Conservation (phyloP, 1,140 invertebrate genomes). For the Kradibia gibbosae region DNA sequence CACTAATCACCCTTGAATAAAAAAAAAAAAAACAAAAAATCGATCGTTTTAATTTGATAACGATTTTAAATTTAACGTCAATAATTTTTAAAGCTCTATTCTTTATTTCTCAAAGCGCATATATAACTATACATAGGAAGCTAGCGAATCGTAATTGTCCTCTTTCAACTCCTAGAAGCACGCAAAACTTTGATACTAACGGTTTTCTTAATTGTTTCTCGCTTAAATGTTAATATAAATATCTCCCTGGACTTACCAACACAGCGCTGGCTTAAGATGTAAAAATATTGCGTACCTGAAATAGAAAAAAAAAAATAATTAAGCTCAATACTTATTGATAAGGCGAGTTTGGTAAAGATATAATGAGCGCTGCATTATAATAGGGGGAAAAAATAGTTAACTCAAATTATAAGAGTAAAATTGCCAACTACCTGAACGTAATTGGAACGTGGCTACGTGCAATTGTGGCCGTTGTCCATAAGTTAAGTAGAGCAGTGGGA, state of each 20-base stretch:
- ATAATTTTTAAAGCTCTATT: no score
- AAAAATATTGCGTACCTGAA: constrained; percentile 7
- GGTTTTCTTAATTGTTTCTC: no score
- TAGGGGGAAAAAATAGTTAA: neutral
- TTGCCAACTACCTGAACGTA: neutral
- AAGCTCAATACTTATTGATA: neutral
- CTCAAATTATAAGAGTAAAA: neutral
- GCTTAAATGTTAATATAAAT: neutral
- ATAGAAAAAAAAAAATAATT: neutral
- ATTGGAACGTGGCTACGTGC: neutral
- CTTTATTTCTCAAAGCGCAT: no score
- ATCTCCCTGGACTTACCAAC: neutral
- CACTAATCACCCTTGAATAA: no score
- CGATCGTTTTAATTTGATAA: no score
- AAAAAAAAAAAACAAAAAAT: no score
- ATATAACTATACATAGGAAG: no score
- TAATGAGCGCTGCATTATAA: neutral
- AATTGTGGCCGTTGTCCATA: neutral
- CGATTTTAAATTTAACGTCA: no score
- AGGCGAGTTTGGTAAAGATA: neutral
- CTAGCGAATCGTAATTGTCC: no score
- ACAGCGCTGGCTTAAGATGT: neutral
- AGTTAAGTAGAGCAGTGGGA: neutral
- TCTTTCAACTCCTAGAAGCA: no score
- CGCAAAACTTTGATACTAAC: no score